These are phyloP conservation scores for Nematolebias whitei DNA, from an alignment of 2,113 vertebrate species.

Conservation along the genomic window DNA sequence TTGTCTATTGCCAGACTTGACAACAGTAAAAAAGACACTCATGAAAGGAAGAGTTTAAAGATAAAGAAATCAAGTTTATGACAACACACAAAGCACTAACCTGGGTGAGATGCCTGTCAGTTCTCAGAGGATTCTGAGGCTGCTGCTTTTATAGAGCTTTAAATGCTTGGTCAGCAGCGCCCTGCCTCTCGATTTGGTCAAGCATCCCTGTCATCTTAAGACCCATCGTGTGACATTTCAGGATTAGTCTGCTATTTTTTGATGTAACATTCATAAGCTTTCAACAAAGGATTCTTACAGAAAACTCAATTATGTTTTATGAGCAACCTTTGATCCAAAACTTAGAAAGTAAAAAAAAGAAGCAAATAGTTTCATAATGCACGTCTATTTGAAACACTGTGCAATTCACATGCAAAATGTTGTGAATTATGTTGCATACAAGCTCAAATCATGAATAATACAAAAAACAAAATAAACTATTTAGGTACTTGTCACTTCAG, in stretches of 20 bases:
- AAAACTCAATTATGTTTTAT: not conserved
- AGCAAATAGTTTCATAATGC: not conserved
- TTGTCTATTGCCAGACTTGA: not conserved
- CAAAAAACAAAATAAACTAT: slow-evolving; percentile 3
- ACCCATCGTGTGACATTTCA: slow-evolving; percentile 35
- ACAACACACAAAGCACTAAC: slow-evolving; percentile 51
- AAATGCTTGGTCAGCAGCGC: slow-evolving; percentile 56
- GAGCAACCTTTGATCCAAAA: not conserved
- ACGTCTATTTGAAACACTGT: not conserved
- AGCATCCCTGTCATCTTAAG: slow-evolving; percentile 51
- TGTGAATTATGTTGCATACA: not conserved
- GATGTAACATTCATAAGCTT: slow-evolving; percentile 12
- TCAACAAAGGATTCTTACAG: not conserved
- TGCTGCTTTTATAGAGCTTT: slow-evolving; percentile 59
- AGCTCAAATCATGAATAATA: not conserved
- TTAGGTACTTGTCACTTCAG: not conserved
- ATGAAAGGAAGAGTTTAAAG: not conserved
- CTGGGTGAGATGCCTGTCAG: slow-evolving; percentile 60
- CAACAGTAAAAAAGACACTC: not conserved
- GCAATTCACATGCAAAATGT: not conserved
- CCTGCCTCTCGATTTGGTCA: slow-evolving; percentile 64
- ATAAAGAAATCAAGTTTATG: not conserved
- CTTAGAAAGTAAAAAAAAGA: not conserved
- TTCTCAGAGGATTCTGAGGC: slow-evolving; percentile 41
- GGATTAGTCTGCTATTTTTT: slow-evolving; percentile 24